phyloP scores from a whole-genome alignment of 2,888 invertebrate species.

The Diploptera punctata region DNA sequence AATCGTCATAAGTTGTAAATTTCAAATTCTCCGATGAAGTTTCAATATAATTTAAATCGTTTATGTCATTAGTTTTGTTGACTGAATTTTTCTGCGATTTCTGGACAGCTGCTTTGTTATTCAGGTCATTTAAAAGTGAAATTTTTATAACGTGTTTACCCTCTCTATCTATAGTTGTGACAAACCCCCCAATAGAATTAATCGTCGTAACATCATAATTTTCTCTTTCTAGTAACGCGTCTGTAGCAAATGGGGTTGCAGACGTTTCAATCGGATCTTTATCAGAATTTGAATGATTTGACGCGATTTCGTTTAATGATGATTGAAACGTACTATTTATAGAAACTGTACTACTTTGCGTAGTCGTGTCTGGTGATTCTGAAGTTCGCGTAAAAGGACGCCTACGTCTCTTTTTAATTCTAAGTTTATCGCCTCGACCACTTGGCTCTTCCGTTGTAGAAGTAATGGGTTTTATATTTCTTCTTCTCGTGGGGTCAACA shows the following conservation, averaged over 20 bases:
- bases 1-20: neutral
- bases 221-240: neutral
- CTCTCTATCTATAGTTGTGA: slow-evolving; percentile 12
- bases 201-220: neutral
- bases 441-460: no score
- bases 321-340: no score
- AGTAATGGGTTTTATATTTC: no score
- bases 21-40: neutral
- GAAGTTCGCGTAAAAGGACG: neutral
- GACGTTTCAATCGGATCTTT: neutral
- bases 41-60: neutral
- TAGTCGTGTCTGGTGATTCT: neutral
- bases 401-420: neutral
- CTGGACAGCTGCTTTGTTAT: neutral
- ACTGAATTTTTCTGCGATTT: neutral
- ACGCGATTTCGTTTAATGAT: no score
- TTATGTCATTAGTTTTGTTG: neutral
- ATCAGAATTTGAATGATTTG: no score
- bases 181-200: slow-evolving; percentile 7
- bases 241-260: neutral
- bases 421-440: neutral
- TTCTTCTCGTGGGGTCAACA: no score
- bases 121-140: neutral
- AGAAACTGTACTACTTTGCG: neutral
- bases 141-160: slow-evolving; percentile 11